phyloP scores from a whole-genome alignment of 1,140 invertebrate genomes.

The Neoseiulus cucumeris region DNA sequence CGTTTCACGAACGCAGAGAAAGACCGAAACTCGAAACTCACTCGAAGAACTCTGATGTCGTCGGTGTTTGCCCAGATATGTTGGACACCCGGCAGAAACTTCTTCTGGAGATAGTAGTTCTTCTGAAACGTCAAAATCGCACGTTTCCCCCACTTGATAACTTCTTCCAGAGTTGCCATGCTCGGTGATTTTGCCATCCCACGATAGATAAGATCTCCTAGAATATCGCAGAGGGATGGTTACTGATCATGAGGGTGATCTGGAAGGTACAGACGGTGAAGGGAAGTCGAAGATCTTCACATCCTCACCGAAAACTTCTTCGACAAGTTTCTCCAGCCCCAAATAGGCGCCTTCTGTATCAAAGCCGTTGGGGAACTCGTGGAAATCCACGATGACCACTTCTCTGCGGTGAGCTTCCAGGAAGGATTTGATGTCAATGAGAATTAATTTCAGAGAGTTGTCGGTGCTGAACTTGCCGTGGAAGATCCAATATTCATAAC shows the following conservation, averaged over 20 bases:
- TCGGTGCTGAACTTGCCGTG: constrained; percentile 23
- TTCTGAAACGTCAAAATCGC: neutral
- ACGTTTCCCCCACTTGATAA: neutral
- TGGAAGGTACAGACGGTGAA: too few relatives aligned
- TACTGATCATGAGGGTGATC: too few relatives aligned
- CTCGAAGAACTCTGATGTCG: neutral
- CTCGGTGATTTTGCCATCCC: too few relatives aligned
- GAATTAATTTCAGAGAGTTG: constrained; percentile 20
- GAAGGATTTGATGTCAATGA: constrained; percentile 22
- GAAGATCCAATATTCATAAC: constrained; percentile 25
- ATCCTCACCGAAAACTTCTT: too few relatives aligned
- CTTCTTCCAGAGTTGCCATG: neutral
- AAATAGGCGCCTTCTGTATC: too few relatives aligned
- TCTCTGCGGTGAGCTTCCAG: constrained; percentile 22
- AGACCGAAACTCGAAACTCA: too few relatives aligned
- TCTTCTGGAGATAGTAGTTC: neutral
- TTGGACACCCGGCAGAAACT: neutral
- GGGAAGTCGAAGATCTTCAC: too few relatives aligned
- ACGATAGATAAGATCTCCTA: too few relatives aligned
- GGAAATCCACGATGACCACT: constrained; percentile 26
- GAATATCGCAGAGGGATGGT: too few relatives aligned
- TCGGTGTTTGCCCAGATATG: constrained; percentile 7
- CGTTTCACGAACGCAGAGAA: too few relatives aligned
- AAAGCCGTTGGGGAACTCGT: constrained; percentile 19
- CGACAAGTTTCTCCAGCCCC: too few relatives aligned